These are phyloP conservation scores for Pachymerium ferrugineum DNA, from an alignment of 2,888 invertebrate species.

Conservation along the genomic window DNA sequence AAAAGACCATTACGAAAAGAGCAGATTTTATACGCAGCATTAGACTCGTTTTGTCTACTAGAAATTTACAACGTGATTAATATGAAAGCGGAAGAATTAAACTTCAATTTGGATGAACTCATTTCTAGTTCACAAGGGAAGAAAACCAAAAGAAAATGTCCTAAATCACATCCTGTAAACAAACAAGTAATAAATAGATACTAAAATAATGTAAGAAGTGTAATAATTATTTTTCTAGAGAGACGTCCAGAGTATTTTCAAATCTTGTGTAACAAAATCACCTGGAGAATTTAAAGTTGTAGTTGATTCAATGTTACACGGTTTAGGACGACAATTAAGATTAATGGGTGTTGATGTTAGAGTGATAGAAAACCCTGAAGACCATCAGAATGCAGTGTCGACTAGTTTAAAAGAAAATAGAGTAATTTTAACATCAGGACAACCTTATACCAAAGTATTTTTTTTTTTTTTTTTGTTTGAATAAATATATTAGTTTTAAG, in stretches of 20 bases:
- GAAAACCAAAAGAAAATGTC: slow-evolving; percentile 60
- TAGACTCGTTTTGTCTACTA: slow-evolving; percentile 38
- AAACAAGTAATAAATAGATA: slow-evolving; percentile 38
- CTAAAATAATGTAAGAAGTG: too few relatives aligned
- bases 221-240: slow-evolving; percentile 10
- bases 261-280: neutral
- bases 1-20: slow-evolving; percentile 68
- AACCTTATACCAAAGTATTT: neutral
- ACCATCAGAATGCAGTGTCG: slow-evolving; percentile 54
- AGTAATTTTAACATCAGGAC: neutral
- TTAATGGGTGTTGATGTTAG: slow-evolving; percentile 59
- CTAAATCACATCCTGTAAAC: slow-evolving; percentile 50
- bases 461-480: neutral
- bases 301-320: slow-evolving; percentile 55
- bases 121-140: slow-evolving; percentile 45
- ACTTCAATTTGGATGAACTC: neutral
- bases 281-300: slow-evolving; percentile 49
- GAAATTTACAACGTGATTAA: neutral
- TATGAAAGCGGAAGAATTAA: neutral
- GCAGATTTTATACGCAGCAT: slow-evolving; percentile 72
- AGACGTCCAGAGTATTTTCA: neutral
- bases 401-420: slow-evolving; percentile 41
- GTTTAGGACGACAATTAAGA: slow-evolving; percentile 59
- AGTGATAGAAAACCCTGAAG: slow-evolving; percentile 52
- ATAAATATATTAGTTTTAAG: neutral